Base-by-base conservation (phyloP, 2,797 vertebrate genomes). In the Sarcoramphus papa region DNA sequence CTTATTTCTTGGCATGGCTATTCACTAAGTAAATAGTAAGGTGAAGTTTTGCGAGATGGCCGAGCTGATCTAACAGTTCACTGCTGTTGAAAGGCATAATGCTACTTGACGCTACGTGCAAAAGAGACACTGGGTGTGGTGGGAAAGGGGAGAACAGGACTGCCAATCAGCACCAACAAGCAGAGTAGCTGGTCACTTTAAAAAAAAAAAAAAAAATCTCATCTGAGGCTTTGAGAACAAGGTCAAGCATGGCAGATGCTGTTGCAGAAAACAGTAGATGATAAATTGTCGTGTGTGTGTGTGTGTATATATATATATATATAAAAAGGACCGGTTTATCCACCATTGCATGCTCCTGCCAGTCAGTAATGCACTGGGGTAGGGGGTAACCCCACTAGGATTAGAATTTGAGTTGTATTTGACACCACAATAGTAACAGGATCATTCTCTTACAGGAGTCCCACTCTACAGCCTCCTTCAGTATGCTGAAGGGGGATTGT, bases 71-170 rank as follows among this genome's bases (percentile, higher is more conserved):
- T 33, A 43, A 35, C n/a, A 28, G 45, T 14, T 83, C n/a, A 10
- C 10, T 59, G 60, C 56, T 67, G 12, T 35, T 54, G n/a, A 50
- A 74, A 70, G 12, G 51, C 30, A 9, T 12, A 33, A 24, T 7
- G 27, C 47, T 60, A 4, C 41, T 47, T 27, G 23, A 19, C 2
- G 1, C 41, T 28, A 4, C 1, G 1, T 47, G 41, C 21, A 8
- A 19, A 51, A 51, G 41, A 33, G 12, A 23, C 7, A 6, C 19
- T 18, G 41, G 10, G 18, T 50, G 23, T 24, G 53, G 28, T 28
- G n/a, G 47, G 64, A 18, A 75, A 59, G 27, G 12, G 18, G 28
- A 75, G 30, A 51, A 22, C 57, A 54, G 43, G n/a, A 24, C 41
- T 65, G 64, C 45, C 47, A 48, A 4, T 30, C 41, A n/a, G 41